Conservation (phyloP, 2,888 invertebrate species). For the Meiosimyza platycephala region DNA sequence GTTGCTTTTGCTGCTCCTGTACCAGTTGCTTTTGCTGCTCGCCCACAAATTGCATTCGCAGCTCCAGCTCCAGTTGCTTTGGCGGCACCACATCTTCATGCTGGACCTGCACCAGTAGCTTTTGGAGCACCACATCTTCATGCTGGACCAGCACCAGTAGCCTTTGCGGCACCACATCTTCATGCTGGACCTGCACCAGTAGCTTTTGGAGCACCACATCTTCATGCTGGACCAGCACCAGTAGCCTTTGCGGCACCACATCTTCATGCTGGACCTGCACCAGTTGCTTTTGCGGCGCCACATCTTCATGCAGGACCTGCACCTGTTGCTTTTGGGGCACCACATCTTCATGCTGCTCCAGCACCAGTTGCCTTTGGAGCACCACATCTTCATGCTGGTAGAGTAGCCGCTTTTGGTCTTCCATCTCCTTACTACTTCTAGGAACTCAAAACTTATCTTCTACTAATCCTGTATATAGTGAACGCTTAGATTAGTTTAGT, state of each 20-base stretch:
- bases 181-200: not conserved
- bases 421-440: conserved; percentile 53
- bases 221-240: conserved; percentile 35
- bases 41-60: conserved; percentile 15
- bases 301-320: not conserved
- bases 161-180: conserved; percentile 19
- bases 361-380: conserved; percentile 47
- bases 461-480: not conserved
- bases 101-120: conserved; percentile 12
- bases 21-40: conserved; percentile 38
- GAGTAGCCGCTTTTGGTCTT: conserved; percentile 13
- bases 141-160: conserved; percentile 32
- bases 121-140: conserved; percentile 32
- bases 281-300: conserved; percentile 24
- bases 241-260: conserved; percentile 44
- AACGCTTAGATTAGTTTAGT: conserved; percentile 40
- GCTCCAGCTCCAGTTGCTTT: conserved; percentile 14
- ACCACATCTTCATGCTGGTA: conserved; percentile 37
- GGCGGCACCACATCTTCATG: conserved; percentile 3
- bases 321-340: not conserved
- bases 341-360: conserved; percentile 14
- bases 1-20: conserved; percentile 35
- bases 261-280: conserved; percentile 32
- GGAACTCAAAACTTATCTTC: conserved; percentile 7
- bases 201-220: not conserved